These are phyloP conservation scores for Asarcornis scutulata DNA, from an alignment of 2,113 vertebrate genomes.

Conservation along the genomic window DNA sequence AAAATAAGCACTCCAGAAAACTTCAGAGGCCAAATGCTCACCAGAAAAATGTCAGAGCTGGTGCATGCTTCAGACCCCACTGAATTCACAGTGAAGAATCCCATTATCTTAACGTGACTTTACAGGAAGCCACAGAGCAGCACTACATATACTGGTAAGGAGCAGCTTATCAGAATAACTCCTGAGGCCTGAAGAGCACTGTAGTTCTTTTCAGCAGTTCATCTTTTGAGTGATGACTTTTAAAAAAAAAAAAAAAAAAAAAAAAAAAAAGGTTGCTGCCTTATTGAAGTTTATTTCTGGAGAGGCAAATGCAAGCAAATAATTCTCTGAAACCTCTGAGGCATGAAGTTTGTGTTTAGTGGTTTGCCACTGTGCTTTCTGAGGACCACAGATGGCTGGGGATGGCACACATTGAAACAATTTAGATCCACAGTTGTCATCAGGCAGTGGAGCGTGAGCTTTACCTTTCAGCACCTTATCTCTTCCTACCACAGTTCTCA, in stretches of 20 bases:
- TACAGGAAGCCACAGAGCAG: background rate
- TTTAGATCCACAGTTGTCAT: background rate
- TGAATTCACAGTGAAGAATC: background rate
- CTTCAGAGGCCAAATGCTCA: background rate
- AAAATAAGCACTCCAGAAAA: background rate
- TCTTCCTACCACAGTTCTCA: background rate
- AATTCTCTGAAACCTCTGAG: background rate
- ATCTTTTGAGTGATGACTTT: background rate
- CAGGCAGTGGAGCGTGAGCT: background rate
- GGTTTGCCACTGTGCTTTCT: background rate
- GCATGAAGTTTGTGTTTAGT: background rate
- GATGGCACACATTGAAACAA: background rate
- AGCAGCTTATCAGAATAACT: background rate
- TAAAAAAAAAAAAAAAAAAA: background rate
- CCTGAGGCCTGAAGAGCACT: background rate
- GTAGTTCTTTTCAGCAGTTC: background rate
- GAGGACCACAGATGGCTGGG: constrained; percentile 47
- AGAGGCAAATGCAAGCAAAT: background rate
- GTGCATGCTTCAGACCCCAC: background rate
- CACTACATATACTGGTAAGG: background rate
- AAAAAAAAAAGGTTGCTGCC: background rate
- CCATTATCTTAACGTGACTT: background rate
- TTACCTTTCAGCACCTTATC: constrained; percentile 16
- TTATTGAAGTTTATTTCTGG: background rate
- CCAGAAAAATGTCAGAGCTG: background rate